phyloP scores from a whole-genome alignment of 2,113 vertebrate genomes.

The Dromas ardeola region DNA sequence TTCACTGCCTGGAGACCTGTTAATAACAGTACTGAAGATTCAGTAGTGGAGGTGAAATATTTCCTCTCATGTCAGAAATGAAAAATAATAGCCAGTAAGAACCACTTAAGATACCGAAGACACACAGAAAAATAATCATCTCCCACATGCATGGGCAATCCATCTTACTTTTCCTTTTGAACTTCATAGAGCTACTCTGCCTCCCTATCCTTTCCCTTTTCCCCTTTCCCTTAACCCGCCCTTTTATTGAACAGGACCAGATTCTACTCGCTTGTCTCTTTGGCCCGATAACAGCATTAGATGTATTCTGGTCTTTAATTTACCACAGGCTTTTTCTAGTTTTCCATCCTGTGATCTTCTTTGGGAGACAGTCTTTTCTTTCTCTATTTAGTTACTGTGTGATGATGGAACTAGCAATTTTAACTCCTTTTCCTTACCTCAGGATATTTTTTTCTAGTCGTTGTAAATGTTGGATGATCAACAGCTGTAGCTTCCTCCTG shows the following conservation, averaged over 20 bases:
- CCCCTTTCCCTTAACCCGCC: not conserved
- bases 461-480: not conserved
- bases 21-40: not conserved
- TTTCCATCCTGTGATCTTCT: not conserved
- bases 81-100: not conserved
- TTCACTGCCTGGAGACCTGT: not conserved
- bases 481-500: not conserved
- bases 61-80: not conserved
- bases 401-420: not conserved
- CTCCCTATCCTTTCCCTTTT: not conserved
- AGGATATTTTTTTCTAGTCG: not conserved
- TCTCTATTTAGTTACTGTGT: not conserved
- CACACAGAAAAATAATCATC: not conserved
- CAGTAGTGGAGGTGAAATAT: not conserved
- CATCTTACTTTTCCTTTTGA: not conserved
- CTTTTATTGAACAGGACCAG: not conserved
- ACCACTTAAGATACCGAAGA: not conserved
- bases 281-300: not conserved
- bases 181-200: not conserved
- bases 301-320: not conserved
- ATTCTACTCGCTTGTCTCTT: not conserved
- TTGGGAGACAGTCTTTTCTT: not conserved
- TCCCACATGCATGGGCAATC: fast-evolving
- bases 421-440: not conserved
- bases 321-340: not conserved